A percentile compares a stretch with the other conserved stretches of the same genome.
Conservation (phyloP, 2,113 vertebrate species). For the Xyrauchen texanus region DNA sequence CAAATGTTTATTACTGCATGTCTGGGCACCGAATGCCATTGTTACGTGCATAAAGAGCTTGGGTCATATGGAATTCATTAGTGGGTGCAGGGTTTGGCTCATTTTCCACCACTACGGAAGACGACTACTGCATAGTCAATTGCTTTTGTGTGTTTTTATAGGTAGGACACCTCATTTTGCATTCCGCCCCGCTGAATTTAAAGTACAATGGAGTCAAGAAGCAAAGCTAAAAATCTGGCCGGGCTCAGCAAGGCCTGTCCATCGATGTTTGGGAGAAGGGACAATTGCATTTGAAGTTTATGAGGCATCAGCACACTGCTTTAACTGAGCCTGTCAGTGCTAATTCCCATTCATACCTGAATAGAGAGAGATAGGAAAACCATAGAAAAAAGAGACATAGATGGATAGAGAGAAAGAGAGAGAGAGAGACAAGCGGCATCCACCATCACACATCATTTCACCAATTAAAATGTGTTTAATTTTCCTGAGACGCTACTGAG, state of each 20-base stretch:
- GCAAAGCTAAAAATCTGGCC: constrained; percentile 54
- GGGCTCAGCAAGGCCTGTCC: constrained; percentile 50
- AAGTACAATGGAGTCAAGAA: constrained; percentile 55
- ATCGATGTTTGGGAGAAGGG: constrained; percentile 52
- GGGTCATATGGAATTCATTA: constrained; percentile 30
- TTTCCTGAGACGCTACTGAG: too few species aligned
- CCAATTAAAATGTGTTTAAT: too few species aligned
- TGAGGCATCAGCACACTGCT: constrained; percentile 62
- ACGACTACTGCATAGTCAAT: neutral
- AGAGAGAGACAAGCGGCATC: too few species aligned
- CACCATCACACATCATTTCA: too few species aligned
- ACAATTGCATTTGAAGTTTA: constrained; percentile 67
- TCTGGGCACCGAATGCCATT: constrained; percentile 29
- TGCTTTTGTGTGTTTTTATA: neutral
- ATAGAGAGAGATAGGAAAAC: neutral
- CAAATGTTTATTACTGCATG: constrained; percentile 36
- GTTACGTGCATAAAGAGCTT: constrained; percentile 17
- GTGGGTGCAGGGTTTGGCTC: neutral
- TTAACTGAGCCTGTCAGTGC: constrained; percentile 54
- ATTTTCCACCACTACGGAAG: neutral
- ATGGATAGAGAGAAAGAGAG: too few species aligned
- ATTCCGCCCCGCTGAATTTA: constrained; percentile 58
- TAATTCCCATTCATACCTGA: constrained; percentile 40
- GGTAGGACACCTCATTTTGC: constrained; percentile 20
- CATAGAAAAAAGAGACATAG: neutral